Percentiles rank a stretch among this genome's conserved stretches.
Evolutionary conservation across 2,888 invertebrate species (phyloP).

Genomic region (Colostygia pectinataria): DNA sequence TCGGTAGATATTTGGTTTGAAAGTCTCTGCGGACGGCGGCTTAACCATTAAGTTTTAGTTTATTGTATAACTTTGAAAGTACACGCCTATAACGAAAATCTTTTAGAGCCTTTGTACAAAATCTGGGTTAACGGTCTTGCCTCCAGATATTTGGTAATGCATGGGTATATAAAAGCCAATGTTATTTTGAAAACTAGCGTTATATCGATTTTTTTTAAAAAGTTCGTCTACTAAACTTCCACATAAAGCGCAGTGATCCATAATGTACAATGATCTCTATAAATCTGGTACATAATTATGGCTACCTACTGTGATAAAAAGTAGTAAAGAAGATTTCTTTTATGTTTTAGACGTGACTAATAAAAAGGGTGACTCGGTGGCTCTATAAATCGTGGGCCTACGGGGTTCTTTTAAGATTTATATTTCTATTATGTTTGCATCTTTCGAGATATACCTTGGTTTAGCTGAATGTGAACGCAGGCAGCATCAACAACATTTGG

Average conservation of each 20-base stretch:
- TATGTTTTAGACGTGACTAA: conserved; percentile 71
- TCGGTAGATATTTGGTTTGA: conserved; percentile 17
- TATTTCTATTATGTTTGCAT: conserved; percentile 66
- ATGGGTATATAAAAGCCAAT: too few species aligned
- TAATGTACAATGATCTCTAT: too few species aligned
- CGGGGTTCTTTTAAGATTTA: conserved; percentile 62
- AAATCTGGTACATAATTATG: conserved; percentile 40
- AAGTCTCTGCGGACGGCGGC: conserved; percentile 21
- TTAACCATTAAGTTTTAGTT: conserved; percentile 20
- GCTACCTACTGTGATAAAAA: conserved; percentile 46
- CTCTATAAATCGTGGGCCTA: conserved; percentile 64
- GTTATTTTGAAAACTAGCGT: too few species aligned
- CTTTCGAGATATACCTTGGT: conserved; percentile 40
- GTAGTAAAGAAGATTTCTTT: conserved; percentile 51
- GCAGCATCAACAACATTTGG: conserved; percentile 9
- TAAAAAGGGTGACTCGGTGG: conserved; percentile 65
- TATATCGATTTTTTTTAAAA: too few species aligned
- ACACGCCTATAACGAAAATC: conserved; percentile 6
- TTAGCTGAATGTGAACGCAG: conserved; percentile 8
- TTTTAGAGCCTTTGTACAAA: too few species aligned
- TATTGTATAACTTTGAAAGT: conserved; percentile 19
- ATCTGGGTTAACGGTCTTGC: too few species aligned
- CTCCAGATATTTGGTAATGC: too few species aligned
- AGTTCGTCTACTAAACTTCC: too few species aligned
- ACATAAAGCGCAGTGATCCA: too few species aligned